A percentile compares a stretch with the other conserved stretches of the same genome.
Conservation (phyloP, 1,140 invertebrate species). For the Colletes gigas region DNA sequence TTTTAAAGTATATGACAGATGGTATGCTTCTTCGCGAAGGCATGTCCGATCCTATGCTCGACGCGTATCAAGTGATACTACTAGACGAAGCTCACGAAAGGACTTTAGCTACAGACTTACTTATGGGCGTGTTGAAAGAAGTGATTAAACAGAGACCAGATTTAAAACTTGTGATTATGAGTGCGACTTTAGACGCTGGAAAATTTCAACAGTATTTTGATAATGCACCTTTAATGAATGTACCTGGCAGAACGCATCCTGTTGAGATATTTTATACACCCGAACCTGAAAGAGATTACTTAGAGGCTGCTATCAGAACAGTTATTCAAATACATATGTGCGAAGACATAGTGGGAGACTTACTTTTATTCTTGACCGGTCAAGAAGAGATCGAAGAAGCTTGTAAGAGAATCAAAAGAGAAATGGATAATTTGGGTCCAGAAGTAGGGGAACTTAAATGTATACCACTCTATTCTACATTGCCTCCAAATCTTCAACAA, state of each 20-base stretch:
- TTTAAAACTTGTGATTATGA: conserved; percentile 99
- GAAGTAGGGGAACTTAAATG: conserved; percentile 99
- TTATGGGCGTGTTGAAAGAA: conserved; percentile 99
- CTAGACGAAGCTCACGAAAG: conserved; percentile 99
- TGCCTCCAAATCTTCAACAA: conserved; percentile 98
- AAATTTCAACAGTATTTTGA: conserved; percentile 99
- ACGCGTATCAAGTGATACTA: conserved; percentile 97
- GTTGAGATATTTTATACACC: conserved; percentile 99
- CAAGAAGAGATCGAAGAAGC: conserved; percentile 99
- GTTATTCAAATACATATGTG: conserved; percentile 99
- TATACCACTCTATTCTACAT: conserved; percentile 98
- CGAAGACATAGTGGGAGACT: conserved; percentile 96
- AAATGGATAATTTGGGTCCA: conserved; percentile 97
- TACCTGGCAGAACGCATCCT: conserved; percentile 97
- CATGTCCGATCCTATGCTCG: conserved; percentile 99
- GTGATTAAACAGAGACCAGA: conserved; percentile 96
- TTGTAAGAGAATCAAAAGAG: conserved; percentile 98
- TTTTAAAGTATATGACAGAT: conserved; percentile 98
- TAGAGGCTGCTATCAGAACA: conserved; percentile 99
- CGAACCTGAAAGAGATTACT: conserved; percentile 98
- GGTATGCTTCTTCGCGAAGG: conserved; percentile 99
- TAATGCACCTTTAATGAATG: conserved; percentile 98
- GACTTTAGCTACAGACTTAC: conserved; percentile 98
- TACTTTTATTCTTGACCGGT: conserved; percentile 97
- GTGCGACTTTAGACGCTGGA: conserved; percentile 99